Base-by-base conservation (phyloP, 2,888 invertebrate genomes). In the Pseudolycoriella hygida region DNA sequence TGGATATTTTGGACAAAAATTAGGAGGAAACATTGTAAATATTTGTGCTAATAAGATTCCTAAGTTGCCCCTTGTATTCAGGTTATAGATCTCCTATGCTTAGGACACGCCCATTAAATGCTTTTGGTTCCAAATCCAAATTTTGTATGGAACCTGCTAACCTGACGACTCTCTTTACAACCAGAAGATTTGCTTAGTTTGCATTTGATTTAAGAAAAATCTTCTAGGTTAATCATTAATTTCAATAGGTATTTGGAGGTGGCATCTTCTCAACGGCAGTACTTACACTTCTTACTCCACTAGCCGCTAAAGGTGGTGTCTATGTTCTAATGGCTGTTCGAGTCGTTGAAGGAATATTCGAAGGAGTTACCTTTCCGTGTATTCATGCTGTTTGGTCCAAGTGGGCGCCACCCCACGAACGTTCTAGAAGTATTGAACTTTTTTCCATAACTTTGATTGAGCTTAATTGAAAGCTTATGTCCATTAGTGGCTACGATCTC, bases 371-470 rank as follows among this genome's bases (percentile, higher is more conserved):
- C 12, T 64, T 64, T 38, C 64, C 66, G 3, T 61, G 65, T 48
- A 84, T 86, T 50, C 86, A 88, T 59, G 83, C 85, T 1, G 75
- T 88, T 19, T 87, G 87, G 84, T 70, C 83, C 0, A 74, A 76
- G 46, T 88, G 88, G 88, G 80, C 86, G 12, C 87, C 87, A 3
- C 77, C 79, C 1, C 58, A 76, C 37, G 87, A 88, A 59, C 71
- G 87, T 41, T 25, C 25, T 8, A 25, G 25, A 25, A 25, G 25
- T 25, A 25, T n/a, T n/a, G n/a, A n/a, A n/a, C n/a, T n/a, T n/a
- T n/a, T n/a, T n/a, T n/a, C n/a, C n/a, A n/a, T n/a, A n/a, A n/a
- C n/a, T n/a, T n/a, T n/a, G n/a, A n/a, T n/a, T n/a, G n/a, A n/a
- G n/a, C n/a, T n/a, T n/a, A n/a, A n/a, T n/a, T n/a, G n/a, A n/a